Evolutionary conservation across 2,888 invertebrate species (phyloP).

Genomic region (Nomada hirtipes): DNA sequence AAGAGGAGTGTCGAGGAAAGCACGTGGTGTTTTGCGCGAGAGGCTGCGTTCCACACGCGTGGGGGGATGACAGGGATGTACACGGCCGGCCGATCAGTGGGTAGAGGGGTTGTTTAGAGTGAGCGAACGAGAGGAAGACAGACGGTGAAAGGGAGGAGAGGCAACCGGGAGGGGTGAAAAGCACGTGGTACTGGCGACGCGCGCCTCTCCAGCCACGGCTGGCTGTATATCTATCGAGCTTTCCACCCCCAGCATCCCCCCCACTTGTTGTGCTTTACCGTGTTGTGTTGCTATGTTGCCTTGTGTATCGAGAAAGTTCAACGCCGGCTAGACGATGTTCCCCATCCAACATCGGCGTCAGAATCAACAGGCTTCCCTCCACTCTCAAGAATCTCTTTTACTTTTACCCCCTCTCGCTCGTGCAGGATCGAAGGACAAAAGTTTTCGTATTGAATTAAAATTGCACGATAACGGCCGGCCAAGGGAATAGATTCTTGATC

Average conservation of each 20-base stretch:
- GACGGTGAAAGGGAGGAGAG: slow-evolving; percentile 60
- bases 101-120: slow-evolving; percentile 79
- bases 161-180: slow-evolving; percentile 70
- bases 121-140: slow-evolving; percentile 72
- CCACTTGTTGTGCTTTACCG: slow-evolving; percentile 84
- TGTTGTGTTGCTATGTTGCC: slow-evolving; percentile 84
- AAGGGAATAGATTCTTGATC: slow-evolving; percentile 47
- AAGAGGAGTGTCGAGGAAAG: slow-evolving; percentile 14
- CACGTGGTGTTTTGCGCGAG: slow-evolving; percentile 68
- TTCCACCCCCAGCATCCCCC: slow-evolving; percentile 78
- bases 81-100: slow-evolving; percentile 69
- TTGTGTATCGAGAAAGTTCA: slow-evolving; percentile 84
- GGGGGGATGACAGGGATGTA: slow-evolving; percentile 69
- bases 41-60: slow-evolving; percentile 66
- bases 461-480: slow-evolving; percentile 49
- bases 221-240: slow-evolving; percentile 81
- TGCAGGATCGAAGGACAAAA: slow-evolving; percentile 37
- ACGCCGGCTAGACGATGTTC: slow-evolving; percentile 84
- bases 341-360: slow-evolving; percentile 64
- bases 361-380: slow-evolving; percentile 81
- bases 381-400: not conserved
- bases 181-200: slow-evolving; percentile 82
- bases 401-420: not conserved
- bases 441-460: slow-evolving; percentile 60
- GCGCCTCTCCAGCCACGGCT: slow-evolving; percentile 77